Percentiles rank a stretch among this genome's conserved stretches.
phyloP scores from a whole-genome alignment of 2,888 invertebrate genomes.

The Agriotes lineatus region DNA sequence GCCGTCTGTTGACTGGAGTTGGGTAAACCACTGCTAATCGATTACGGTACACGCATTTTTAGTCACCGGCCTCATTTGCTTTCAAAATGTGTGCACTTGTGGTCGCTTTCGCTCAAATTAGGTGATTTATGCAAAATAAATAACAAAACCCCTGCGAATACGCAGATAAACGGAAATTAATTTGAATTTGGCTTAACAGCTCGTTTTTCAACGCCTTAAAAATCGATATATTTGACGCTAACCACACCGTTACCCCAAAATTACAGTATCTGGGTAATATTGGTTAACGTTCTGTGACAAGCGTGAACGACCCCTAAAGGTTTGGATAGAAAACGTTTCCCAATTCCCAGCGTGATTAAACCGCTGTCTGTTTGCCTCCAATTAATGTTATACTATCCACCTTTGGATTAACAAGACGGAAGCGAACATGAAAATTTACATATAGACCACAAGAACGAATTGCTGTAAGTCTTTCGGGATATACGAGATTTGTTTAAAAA shows the following conservation, averaged over 20 bases:
- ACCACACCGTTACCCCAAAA: conserved; percentile 31
- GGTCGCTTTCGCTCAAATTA: conserved; percentile 8
- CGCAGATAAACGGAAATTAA: conserved; percentile 24
- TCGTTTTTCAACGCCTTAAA: conserved; percentile 32
- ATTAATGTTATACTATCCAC: conserved; percentile 30
- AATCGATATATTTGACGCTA: conserved; percentile 30
- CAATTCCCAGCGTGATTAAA: conserved; percentile 32
- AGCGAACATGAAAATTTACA: conserved; percentile 26
- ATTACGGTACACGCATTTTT: conserved; percentile 39
- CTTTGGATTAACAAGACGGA: conserved; percentile 21
- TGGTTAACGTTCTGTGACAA: conserved; percentile 32
- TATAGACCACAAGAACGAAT: neutral
- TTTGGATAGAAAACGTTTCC: conserved; percentile 33
- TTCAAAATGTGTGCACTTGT: conserved; percentile 6
- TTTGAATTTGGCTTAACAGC: conserved; percentile 22
- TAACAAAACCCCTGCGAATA: conserved; percentile 18
- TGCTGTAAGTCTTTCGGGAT: neutral
- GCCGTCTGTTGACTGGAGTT: conserved; percentile 38
- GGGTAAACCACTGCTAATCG: conserved; percentile 40
- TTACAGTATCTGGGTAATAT: conserved; percentile 32
- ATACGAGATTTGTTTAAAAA: neutral
- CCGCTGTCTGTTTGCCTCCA: conserved; percentile 31
- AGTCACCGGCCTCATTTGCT: conserved; percentile 21
- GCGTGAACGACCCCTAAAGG: conserved; percentile 27
- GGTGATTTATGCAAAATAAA: conserved; percentile 26